Base-by-base conservation (phyloP, 2,797 vertebrate species). In the Melanitta fusca region DNA sequence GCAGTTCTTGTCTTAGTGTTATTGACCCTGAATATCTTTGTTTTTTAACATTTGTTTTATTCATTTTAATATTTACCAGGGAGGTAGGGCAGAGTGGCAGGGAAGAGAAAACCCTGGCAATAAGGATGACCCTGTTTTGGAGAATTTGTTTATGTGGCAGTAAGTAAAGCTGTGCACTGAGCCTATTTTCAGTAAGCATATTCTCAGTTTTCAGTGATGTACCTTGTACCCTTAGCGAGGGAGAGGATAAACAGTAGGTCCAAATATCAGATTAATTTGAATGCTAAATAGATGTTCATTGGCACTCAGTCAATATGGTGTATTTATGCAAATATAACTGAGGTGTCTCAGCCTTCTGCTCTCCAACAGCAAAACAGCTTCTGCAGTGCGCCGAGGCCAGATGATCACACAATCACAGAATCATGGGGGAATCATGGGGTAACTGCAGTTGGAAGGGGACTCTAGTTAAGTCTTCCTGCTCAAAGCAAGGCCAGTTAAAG, bases 201-300 rank as follows among this genome's bases (percentile, higher is more conserved):
- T 87, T 82, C 10, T 71, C 38, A 66, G 1, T 84, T 82, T 91
- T 85, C 53, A 64, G 0, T 28, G 6, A 28, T 30, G 11, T 58
- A 25, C 18, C 14, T 79, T 5, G 3, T 53, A n/a, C 34, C 3
- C 45, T 32, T 77, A 1, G 0, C 25, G 32, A 82, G n/a, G 7
- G 6, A 78, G 22, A 80, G 36, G 3, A 38, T 64, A 88, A 85
- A 64, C 2, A 86, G 21, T n/a, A 57, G 6, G 24, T 75, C 32
- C 39, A 24, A 88, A 51, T 41, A 57, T 22, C 1, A 78, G 70
- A 56, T 54, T 68, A 77, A 65, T 78, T 60, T 61, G 12, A 56
- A 10, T 68, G 4, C 1, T 57, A 39, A 71, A 54, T 56, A 10
- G 14, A 19, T 68, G 3, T 66, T 24, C 21, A 8, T 78, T 78